Base-by-base conservation (phyloP, 2,797 vertebrate species). In the Phrynocephalus forsythii region DNA sequence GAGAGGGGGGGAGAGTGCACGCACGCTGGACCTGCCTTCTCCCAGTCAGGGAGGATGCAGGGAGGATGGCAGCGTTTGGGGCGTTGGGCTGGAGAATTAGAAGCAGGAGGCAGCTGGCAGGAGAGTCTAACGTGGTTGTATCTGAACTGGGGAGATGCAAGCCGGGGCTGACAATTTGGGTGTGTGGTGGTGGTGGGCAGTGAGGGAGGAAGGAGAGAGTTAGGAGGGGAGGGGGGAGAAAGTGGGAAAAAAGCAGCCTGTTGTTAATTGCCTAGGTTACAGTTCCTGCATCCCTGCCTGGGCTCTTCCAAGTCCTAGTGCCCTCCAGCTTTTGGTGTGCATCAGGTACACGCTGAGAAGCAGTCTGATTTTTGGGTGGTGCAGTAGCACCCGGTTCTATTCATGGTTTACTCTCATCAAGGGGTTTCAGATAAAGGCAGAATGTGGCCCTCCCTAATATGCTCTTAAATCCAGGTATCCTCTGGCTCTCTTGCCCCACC, bases 241-340 rank as follows among this genome's bases (percentile, higher is more conserved):
- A 87, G 82, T 81, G 16, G 16, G 82, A 87, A 75, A 69, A 81
- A 83, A 85, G 78, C 86, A 72, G 89, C 86, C 89, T 87, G 89
- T 87, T 85, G 89, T 90, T 82, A 90, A 90, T 90, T 90, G 89
- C 89, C 89, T 90, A 90, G 89, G 89, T 90, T 87, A 90, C 89
- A 85, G 79, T 85, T 82, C 89, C 83, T 87, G 85, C 85, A 84
- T 81, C 78, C 72, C 78, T 30, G 79, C 63, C 63, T 77, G 33
- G 52, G 52, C 71, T 48, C 71, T 63, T 50, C 86, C 11, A 48
- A 33, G 86, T 82, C 89, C 86, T 90, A 90, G 86, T 5, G 89
- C 86, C 86, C 72, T 33, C 85, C 85, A 5, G 0, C 5, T 84
- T 84, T 28, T 48, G 50, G 71, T 15, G 22, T n/a, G n/a, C 78